Evolutionary conservation across 1,140 invertebrate species (phyloP), one percentile per base, ranked within the genome.

Genomic region (Polypedilum vanderplanki): DNA sequence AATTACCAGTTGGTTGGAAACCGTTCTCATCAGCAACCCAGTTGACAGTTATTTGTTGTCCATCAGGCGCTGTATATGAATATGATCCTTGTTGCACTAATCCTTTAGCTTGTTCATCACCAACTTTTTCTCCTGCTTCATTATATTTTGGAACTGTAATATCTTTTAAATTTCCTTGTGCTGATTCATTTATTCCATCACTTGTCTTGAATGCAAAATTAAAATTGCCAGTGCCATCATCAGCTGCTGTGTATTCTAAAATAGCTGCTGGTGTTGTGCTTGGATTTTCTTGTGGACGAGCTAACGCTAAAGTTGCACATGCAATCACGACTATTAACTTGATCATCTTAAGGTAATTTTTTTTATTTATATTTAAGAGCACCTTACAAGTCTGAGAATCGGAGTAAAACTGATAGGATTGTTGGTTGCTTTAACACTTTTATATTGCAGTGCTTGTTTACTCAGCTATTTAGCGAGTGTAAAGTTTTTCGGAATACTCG

Each of bases 11-110:
- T n/a, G n/a, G n/a, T n/a, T n/a, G 24, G 5, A 33, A 33, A 5
- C 24, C 24, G 5, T 33, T 15, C 78, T 91, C 89, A 77, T 91
- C 90, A 18, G 91, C 90, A 9, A 88, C 87, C 85, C 92, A 93
- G 3, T 85, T 86, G 57, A 93, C 80, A 7, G 84, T 84, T 76
- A 90, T 86, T 74, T 87, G 83, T 73, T 88, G 84, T 5, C 91
- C 91, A 77, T 91, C 89, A 2, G 89, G 87, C 3, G 87, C 87
- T 1, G 87, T 88, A 83, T 91, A 93, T 7, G 86, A 87, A 82
- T 70, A 70, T 1, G 86, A 87, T 1, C 89, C 89, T 24, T 83
- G 79, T 77, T 88, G 87, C 1, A 88, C 87, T 74, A 87, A 84
- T 22, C 88, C 84, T 64, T 86, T 83, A 70, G 85, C 83, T 24